These are phyloP conservation scores for Acipenser ruthenus DNA, from an alignment of 2,797 vertebrate genomes.

Conservation along the genomic window DNA sequence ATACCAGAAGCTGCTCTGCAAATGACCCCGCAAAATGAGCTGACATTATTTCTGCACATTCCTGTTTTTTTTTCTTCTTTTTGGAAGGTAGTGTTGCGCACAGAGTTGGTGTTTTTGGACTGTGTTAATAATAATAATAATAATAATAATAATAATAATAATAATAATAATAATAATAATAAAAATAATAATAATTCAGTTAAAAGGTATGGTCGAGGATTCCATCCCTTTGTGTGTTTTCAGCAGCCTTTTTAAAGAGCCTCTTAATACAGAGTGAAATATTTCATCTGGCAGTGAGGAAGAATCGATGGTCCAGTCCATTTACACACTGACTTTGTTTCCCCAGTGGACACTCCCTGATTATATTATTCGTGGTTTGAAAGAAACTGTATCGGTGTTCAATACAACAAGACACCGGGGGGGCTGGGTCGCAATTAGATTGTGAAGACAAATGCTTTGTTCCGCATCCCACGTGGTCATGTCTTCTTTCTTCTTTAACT, in stretches of 20 bases:
- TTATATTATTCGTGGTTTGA: conserved; percentile 64
- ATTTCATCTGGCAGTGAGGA: conserved; percentile 53
- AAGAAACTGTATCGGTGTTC: conserved; percentile 59
- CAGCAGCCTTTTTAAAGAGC: conserved; percentile 3
- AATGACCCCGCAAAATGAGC: too few species aligned
- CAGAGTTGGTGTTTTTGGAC: not conserved
- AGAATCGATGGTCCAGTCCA: conserved; percentile 50
- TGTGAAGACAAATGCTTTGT: conserved; percentile 52
- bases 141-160: not conserved
- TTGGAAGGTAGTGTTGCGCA: too few species aligned
- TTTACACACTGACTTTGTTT: conserved; percentile 54
- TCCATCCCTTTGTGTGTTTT: not conserved
- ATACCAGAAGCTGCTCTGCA: too few species aligned
- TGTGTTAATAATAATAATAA: too few species aligned
- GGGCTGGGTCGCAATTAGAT: conserved; percentile 52
- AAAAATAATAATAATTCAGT: not conserved
- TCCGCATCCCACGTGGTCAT: conserved; percentile 17
- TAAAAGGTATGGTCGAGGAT: not conserved
- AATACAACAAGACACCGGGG: conserved; percentile 45
- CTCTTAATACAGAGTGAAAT: conserved; percentile 54
- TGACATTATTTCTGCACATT: too few species aligned
- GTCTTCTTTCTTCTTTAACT: too few species aligned
- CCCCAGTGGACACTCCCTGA: conserved; percentile 55
- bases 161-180: not conserved
- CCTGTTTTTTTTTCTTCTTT: too few species aligned